Evolutionary conservation across 1,140 invertebrate species (phyloP), one percentile per base, ranked within the genome.

Genomic region (Drosophila rhopaloa): DNA sequence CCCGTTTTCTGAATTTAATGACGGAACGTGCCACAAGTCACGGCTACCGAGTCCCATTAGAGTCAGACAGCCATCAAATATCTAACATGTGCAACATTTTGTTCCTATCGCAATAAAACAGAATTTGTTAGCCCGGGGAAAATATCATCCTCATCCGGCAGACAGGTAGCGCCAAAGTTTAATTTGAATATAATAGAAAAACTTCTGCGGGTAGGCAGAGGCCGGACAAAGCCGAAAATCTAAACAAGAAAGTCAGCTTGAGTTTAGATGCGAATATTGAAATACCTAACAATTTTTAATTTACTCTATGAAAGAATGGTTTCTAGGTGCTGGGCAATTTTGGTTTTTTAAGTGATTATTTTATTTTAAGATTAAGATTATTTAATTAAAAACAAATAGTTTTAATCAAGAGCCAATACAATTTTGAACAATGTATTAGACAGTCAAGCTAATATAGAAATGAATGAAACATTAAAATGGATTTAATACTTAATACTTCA

Each of bases 101-200:
- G 44, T 41, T 41, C 37, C 32, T 29, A 37, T 48, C 38, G 38
- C 37, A 76, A 76, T 76, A 76, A 76, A 76, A 54, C 43, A 76
- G 24, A 56, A 58, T 66, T 66, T 27, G 32, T 51, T 67, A 35
- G 35, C 47, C 65, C 50, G 24, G 70, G 57, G 73, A 77, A 77
- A 67, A 67, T 74, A 59, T 47, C 38, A 10, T 40, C 11, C 41
- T 19, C 43, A 48, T 37, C 60, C 59, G 55, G 24, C 27, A 7
- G 27, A 48, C 44, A 24, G 27, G 58, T 38, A 59, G 62, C 27
- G 65, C 35, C 66, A 89, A 89, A 89, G 84, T 89, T 89, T 89
- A 89, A 89, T 89, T 89, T 89, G 84, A 84, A 89, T 89, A 89
- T 89, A 89, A 89, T 89, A 89, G 84, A 89, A 89, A 88, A 88